Conservation (phyloP, 2,797 vertebrate genomes). For the Microtus obscurus region DNA sequence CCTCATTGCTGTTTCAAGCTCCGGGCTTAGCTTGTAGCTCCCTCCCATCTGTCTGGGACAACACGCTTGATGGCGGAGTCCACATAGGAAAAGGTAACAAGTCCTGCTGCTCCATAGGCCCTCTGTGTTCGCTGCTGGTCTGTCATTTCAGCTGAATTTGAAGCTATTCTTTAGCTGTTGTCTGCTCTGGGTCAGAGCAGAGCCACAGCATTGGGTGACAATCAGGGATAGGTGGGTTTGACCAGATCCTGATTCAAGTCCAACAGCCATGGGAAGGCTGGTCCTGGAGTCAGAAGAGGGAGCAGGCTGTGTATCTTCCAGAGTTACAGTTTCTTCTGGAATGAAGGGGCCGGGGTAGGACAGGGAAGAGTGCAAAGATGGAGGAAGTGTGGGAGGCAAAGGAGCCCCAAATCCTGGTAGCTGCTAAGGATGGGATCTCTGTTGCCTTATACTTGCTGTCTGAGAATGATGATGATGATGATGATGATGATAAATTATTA, state of each 20-base stretch:
- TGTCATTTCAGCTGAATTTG: neutral
- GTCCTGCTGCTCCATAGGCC: too few species aligned
- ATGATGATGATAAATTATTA: neutral
- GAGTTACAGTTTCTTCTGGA: neutral
- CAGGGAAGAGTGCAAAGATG: neutral
- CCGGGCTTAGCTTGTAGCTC: neutral
- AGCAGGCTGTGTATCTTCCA: neutral
- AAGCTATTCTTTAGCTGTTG: neutral
- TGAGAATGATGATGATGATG: neutral
- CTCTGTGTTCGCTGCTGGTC: neutral
- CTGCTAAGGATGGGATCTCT: neutral
- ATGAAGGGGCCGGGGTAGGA: neutral
- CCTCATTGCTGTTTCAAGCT: neutral
- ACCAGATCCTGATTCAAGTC: neutral
- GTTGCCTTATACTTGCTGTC: neutral
- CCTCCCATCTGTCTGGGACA: neutral
- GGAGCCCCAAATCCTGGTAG: neutral
- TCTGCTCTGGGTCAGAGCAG: neutral
- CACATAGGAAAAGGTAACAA: neutral
- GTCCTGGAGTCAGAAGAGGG: neutral
- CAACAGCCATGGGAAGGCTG: neutral
- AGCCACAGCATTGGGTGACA: neutral
- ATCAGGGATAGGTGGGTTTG: neutral
- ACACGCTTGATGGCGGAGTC: neutral
- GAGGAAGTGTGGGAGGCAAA: neutral